A percentile compares a stretch with the other conserved stretches of the same genome.
These are phyloP conservation scores for Drosophila ohnishii DNA, from an alignment of 1,140 invertebrate species.

Conservation along the genomic window DNA sequence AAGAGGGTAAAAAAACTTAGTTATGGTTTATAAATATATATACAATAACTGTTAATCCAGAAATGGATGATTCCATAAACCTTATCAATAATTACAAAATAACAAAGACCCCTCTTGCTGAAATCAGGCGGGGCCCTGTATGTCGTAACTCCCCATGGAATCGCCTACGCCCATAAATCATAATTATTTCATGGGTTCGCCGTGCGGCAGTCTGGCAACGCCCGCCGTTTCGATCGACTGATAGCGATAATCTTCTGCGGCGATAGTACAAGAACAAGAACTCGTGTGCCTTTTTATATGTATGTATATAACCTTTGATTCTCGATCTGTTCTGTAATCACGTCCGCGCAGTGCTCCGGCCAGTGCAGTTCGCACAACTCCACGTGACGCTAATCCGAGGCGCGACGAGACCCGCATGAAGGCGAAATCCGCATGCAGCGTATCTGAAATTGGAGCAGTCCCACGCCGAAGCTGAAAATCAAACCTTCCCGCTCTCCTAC, in stretches of 20 bases:
- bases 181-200: neutral
- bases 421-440: constrained; percentile 2
- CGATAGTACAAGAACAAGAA: constrained; percentile 34
- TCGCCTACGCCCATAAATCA: constrained; percentile 5
- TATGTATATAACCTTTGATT: constrained; percentile 33
- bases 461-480: constrained; percentile 13
- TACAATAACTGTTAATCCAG: neutral
- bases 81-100: constrained; percentile 5
- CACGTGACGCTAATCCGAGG: constrained; percentile 22
- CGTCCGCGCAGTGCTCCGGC: constrained; percentile 22
- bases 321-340: constrained; percentile 43
- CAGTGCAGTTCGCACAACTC: constrained; percentile 3
- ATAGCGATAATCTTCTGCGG: constrained; percentile 37
- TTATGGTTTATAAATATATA: neutral
- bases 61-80: neutral
- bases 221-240: constrained; percentile 29
- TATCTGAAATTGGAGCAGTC: constrained; percentile 7
- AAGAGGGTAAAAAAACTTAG: neutral
- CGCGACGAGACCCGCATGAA: neutral
- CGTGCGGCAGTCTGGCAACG: neutral
- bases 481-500: constrained; percentile 48
- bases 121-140: neutral
- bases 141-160: neutral
- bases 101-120: neutral
- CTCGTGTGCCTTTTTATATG: constrained; percentile 42